Evolutionary conservation across 2,113 vertebrate species (phyloP).

Genomic region (Calidris pygmaea): DNA sequence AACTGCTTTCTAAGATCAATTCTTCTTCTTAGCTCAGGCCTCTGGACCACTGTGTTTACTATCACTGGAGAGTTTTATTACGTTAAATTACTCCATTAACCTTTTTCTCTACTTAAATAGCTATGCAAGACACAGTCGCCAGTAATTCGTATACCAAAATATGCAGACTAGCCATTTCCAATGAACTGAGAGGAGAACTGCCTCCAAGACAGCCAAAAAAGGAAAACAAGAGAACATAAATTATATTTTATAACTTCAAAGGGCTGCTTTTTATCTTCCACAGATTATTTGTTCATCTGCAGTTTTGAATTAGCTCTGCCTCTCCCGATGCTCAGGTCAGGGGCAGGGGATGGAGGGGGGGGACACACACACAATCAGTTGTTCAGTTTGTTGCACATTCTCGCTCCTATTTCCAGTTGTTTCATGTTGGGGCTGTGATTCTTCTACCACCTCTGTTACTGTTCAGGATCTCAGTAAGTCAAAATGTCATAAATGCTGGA

Average conservation of each 20-base stretch:
- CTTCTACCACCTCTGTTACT: background rate
- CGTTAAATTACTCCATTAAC: background rate
- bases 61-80: background rate
- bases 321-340: background rate
- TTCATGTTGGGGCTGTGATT: background rate
- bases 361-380: background rate
- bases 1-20: slow-evolving; percentile 6
- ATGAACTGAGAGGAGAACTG: background rate
- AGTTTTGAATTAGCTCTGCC: slow-evolving; percentile 1
- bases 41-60: background rate
- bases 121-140: background rate
- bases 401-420: background rate
- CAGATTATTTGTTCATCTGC: slow-evolving; percentile 25
- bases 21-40: background rate
- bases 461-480: background rate
- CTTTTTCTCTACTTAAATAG: slow-evolving; percentile 38
- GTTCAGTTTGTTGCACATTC: background rate
- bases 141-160: slow-evolving; percentile 15
- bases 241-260: slow-evolving; percentile 17
- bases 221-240: slow-evolving; percentile 9
- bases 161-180: slow-evolving; percentile 22
- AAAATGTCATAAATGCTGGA: background rate
- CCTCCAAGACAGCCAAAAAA: slow-evolving; percentile 11
- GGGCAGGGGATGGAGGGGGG: background rate
- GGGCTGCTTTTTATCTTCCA: slow-evolving; percentile 38